Base-by-base conservation (phyloP, 2,888 invertebrate genomes). In the Orthosia cruda region DNA sequence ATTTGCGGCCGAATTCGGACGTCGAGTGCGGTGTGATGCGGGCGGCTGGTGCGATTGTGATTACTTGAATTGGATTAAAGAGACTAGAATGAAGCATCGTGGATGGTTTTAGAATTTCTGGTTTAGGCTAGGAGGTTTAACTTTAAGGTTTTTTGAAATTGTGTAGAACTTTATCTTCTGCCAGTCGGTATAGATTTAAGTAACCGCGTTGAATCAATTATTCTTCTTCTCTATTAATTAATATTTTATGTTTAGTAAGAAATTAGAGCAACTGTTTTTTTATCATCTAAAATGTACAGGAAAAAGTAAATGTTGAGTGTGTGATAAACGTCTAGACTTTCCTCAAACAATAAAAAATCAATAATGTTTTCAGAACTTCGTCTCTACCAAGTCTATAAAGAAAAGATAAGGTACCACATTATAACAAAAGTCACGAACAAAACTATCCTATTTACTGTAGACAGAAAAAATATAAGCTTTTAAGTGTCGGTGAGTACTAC, bases 11-110 rank as follows among this genome's bases (percentile, higher is more conserved):
- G 52, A 64, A 64, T 75, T 61, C 59, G 20, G 59, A 52, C 40
- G 67, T 57, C 63, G 55, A 66, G n/a, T 64, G 66, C 55, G 63
- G 73, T 55, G 4, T 40, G 23, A 45, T 66, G 57, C 57, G 72
- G 52, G 55, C 3, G 45, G 54, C 58, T 47, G 12, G 15, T 64
- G 15, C 58, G 40, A 61, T 47, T 54, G 65, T 72, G 78, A 82
- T 77, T 63, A 62, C 61, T 77, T 52, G 72, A 63, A 81, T 59
- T 76, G 71, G 57, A 66, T 57, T 66, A 71, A 40, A 57, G 55
- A 40, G 58, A 63, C 15, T 58, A 45, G 57, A 52, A 64, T 52
- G 16, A 26, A 52, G 20, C 26, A 20, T 45, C 52, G 65, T 23
- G 66, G 32, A 16, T 15, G 52, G 16, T 64, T 59, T 70, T n/a